These are phyloP conservation scores for Drosophila suzukii DNA, from an alignment of 1,140 invertebrate species.

Conservation along the genomic window DNA sequence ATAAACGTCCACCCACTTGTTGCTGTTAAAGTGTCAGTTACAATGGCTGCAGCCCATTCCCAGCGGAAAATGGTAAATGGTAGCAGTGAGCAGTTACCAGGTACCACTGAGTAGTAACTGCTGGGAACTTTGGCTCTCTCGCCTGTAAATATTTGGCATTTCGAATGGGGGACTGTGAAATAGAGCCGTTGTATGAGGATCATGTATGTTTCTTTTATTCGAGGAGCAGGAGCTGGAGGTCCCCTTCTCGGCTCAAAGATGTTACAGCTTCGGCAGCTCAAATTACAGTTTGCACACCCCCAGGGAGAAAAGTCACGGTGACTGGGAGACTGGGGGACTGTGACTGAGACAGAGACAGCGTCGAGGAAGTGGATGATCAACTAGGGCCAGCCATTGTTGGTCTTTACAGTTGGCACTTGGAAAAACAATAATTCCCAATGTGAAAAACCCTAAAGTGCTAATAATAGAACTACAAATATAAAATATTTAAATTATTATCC, in stretches of 20 bases:
- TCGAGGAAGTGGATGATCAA: constrained; percentile 22
- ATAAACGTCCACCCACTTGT: constrained; percentile 82
- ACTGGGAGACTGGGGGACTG: constrained; percentile 10
- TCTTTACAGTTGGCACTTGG: not conserved
- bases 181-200: constrained; percentile 60
- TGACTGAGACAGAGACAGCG: constrained; percentile 8
- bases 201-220: constrained; percentile 16
- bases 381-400: constrained; percentile 20
- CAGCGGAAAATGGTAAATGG: constrained; percentile 20
- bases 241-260: constrained; percentile 1
- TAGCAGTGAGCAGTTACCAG: constrained; percentile 31
- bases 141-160: constrained; percentile 75
- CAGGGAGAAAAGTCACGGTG: constrained; percentile 26
- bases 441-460: not conserved
- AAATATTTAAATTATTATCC: too few species aligned
- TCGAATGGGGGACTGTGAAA: constrained; percentile 50
- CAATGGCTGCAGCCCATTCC: constrained; percentile 14
- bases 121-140: constrained; percentile 24
- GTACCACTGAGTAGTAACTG: constrained; percentile 2
- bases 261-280: constrained; percentile 53
- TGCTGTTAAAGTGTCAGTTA: constrained; percentile 80
- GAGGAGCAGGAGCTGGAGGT: not conserved
- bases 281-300: constrained; percentile 36
- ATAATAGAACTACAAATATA: not conserved
- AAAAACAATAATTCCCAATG: not conserved